Evolutionary conservation across 2,113 vertebrate genomes (phyloP).

Genomic region (Nerophis lumbriciformis): DNA sequence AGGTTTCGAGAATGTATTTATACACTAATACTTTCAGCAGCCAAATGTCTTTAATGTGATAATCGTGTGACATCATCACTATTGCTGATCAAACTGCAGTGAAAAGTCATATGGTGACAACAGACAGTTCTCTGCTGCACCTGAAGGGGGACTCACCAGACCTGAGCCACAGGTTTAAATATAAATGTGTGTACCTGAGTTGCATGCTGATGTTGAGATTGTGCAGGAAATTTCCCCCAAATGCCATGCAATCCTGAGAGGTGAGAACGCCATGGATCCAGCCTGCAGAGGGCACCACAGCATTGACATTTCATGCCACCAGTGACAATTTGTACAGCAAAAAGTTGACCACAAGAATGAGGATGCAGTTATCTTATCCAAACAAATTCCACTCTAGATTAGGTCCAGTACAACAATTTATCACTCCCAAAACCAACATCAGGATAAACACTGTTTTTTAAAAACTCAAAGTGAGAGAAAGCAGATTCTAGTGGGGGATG

Average conservation of each 20-base stretch:
- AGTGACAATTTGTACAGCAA: background rate
- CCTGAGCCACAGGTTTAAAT: too few relatives aligned
- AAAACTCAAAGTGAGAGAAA: constrained; percentile 31
- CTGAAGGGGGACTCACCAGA: too few relatives aligned
- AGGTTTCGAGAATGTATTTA: too few relatives aligned
- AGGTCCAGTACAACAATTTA: background rate
- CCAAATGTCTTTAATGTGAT: too few relatives aligned
- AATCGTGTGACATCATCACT: too few relatives aligned
- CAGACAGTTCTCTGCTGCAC: too few relatives aligned
- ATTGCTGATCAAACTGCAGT: too few relatives aligned
- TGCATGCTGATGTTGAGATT: constrained; percentile 99
- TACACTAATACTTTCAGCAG: too few relatives aligned
- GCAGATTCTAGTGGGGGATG: constrained; percentile 22
- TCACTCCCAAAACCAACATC: background rate
- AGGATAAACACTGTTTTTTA: constrained; percentile 23
- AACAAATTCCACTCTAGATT: background rate
- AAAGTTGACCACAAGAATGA: background rate
- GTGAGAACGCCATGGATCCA: constrained; percentile 99
- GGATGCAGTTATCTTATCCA: background rate
- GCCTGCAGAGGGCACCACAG: constrained; percentile 73
- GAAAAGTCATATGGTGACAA: too few relatives aligned
- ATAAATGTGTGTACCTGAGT: constrained; percentile 80
- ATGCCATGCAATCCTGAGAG: constrained; percentile 99
- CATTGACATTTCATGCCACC: background rate
- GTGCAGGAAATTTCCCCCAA: constrained; percentile 98